These are phyloP conservation scores for Rotaria sp. DNA, from an alignment of 2,888 invertebrate genomes.

Conservation along the genomic window DNA sequence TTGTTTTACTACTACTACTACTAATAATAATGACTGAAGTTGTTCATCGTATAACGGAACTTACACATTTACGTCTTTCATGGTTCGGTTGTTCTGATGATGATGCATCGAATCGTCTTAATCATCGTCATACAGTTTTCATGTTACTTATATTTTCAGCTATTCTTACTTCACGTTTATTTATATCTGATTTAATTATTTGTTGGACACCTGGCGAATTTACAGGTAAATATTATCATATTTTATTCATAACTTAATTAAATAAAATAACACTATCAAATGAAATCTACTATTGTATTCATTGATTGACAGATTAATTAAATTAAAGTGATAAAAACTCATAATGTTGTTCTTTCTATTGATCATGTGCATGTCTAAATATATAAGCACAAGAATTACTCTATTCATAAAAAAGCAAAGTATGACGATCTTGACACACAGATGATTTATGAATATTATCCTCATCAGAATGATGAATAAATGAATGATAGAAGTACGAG, in stretches of 20 bases:
- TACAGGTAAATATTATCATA: neutral
- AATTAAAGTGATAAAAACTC: too few relatives aligned
- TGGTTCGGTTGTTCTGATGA: slow-evolving; percentile 10
- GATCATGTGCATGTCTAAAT: too few relatives aligned
- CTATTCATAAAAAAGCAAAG: too few relatives aligned
- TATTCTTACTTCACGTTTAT: slow-evolving; percentile 19
- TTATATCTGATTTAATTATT: neutral
- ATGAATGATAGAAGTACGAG: neutral
- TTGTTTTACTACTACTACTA: neutral
- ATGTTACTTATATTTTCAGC: slow-evolving; percentile 21
- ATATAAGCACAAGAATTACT: too few relatives aligned
- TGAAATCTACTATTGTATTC: neutral
- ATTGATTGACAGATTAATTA: neutral
- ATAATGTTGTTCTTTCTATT: too few relatives aligned
- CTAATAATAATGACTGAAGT: neutral
- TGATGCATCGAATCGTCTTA: neutral
- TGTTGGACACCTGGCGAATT: slow-evolving; percentile 29
- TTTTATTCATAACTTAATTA: neutral
- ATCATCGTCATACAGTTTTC: slow-evolving; percentile 4
- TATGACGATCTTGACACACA: too few relatives aligned
- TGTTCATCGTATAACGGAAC: slow-evolving; percentile 7
- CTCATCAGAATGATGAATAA: neutral
- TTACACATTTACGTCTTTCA: neutral
- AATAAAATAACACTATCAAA: neutral
- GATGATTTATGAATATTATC: neutral